Percentiles rank a stretch among this genome's conserved stretches.
Conservation (phyloP, 2,113 vertebrate genomes). For the Megalops atlanticus region DNA sequence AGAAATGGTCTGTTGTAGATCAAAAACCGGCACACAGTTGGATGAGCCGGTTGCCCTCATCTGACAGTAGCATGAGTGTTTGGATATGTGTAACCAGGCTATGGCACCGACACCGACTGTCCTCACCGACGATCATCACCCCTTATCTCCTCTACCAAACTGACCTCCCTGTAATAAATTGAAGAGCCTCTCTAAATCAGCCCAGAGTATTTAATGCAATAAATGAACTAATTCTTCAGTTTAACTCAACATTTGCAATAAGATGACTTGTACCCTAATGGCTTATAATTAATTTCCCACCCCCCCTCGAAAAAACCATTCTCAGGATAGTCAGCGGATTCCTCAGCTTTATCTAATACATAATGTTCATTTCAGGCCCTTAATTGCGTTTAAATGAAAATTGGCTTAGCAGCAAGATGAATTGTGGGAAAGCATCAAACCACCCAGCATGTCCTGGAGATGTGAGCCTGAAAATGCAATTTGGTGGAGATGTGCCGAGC, state of each 20-base stretch:
- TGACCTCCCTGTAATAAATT: slow-evolving; percentile 77
- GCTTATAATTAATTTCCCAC: slow-evolving; percentile 85
- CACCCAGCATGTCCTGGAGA: slow-evolving; percentile 86
- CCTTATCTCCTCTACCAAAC: slow-evolving; percentile 53
- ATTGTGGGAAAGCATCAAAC: slow-evolving; percentile 88
- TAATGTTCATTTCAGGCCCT: slow-evolving; percentile 92
- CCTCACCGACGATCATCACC: background rate
- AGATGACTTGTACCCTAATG: slow-evolving; percentile 91
- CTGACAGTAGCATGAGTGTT: slow-evolving; percentile 8
- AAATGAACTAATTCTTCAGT: slow-evolving; percentile 84
- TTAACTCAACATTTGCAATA: slow-evolving; percentile 86
- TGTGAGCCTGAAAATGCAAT: slow-evolving; percentile 89
- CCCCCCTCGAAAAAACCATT: slow-evolving; percentile 70
- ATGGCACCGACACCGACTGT: background rate
- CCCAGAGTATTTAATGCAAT: slow-evolving; percentile 86
- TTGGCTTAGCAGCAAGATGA: slow-evolving; percentile 89
- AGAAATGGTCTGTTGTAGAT: background rate
- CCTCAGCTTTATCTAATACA: slow-evolving; percentile 87
- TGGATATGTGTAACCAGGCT: background rate
- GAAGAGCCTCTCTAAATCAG: slow-evolving; percentile 66
- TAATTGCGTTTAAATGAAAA: slow-evolving; percentile 97
- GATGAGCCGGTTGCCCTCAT: background rate
- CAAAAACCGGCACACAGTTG: background rate
- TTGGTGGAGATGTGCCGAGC: slow-evolving; percentile 81
- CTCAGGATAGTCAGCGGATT: slow-evolving; percentile 87